Evolutionary conservation across 1,140 invertebrate species (phyloP), one percentile per base, ranked within the genome.

Genomic region (Leptopilina clavipes): DNA sequence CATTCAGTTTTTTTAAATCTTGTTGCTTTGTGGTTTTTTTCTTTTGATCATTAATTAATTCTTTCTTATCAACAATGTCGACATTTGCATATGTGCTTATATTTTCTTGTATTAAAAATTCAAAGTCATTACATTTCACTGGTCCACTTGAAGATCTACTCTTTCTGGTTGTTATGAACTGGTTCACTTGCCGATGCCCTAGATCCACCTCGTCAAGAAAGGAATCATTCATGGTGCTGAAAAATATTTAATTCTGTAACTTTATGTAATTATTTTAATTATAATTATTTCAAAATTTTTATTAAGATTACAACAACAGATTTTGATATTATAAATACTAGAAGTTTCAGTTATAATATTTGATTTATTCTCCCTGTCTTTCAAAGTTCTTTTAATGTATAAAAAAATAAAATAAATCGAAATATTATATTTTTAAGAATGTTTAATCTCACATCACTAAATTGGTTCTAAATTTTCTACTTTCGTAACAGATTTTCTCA

Each of bases 201-300:
- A 65, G 75, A 18, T 54, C 84, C 18, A 89, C 37, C 0, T 89
- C 88, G 74, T 87, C 84, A 14, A 89, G 77, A 52, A 89, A 89
- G n/a, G 88, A 89, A 72, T 89, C 88, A 74, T 89, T 84, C 87
- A 89, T 89, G 71, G 0, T 73, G 18, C 22, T 73, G 19, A 1
- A 52, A 54, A 25, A 10, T 52, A 54, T 52, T 52, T 48, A 40
- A 40, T 40, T 31, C 1, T 31, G 25, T 31, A 31, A 31, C 25
- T 40, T 40, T 40, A 40, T 40, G 8, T 40, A 6, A 40, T 40
- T 40, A 7, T 8, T 40, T 40, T 40, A 3, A 40, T 40, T 40
- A 3, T 40, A 9, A 9, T 40, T 8, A 40, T 3, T 31, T 31
- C 6, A 9, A 31, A 40, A 40, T 40, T 6, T 40, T 40, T 9